Evolutionary conservation across 1,140 invertebrate species (phyloP), one percentile per base, ranked within the genome.

Genomic region (Listronotus oregonensis): DNA sequence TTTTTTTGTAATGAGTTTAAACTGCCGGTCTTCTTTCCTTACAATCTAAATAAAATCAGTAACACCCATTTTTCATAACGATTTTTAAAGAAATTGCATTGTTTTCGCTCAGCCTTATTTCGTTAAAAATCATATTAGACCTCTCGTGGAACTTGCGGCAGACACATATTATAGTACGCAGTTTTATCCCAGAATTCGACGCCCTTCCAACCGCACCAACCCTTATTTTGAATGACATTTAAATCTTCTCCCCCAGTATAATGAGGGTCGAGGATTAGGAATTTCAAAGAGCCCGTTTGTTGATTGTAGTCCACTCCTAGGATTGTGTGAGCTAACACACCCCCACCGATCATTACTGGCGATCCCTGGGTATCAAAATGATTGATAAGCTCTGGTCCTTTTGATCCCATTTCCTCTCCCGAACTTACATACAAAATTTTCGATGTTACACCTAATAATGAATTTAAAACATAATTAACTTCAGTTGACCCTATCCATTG

Each of bases 401-500:
- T 89, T 39, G 82, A 85, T n/a, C 83, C 80, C 75, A 99, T 79
- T 70, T 99, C 96, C 40, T 86, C 83, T 10, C 97, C 97, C 39
- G 85, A 89, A 64, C 87, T 89, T 0, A 94, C 92, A 78, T 87
- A 89, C 55, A 98, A 82, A 58, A 98, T 93, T 80, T 90, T 92
- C 15, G 89, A 92, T n/a, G 71, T 73, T n/a, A 98, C 83, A 27
- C 21, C 21, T 61, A 80, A 51, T 32, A 97, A 79, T 57, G 90
- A 88, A 75, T 98, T 90, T 47, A 99, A 80, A 62, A 94, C 92
- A 82, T 92, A 99, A 75, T 90, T 90, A 3, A 99, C 93, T 87
- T 99, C 98, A 12, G 93, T 95, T 0, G 96, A 98, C 9, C 97
- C 98, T 78, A 99, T 99, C 98, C 98, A 99, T 77, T 97, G 86